Conservation (phyloP, 2,113 vertebrate genomes). For the Rhabdornis inornatus region DNA sequence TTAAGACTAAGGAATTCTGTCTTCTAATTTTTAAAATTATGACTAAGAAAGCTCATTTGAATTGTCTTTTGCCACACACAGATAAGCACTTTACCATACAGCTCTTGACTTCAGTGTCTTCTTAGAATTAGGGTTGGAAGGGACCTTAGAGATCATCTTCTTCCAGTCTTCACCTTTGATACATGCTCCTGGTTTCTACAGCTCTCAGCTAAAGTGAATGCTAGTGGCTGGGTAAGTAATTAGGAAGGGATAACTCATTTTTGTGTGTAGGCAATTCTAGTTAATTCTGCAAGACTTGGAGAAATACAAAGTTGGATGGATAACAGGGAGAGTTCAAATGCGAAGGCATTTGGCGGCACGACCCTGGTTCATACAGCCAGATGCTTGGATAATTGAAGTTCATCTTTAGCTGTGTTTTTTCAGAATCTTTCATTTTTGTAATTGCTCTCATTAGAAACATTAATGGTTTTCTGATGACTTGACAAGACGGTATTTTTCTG, state of each 20-base stretch:
- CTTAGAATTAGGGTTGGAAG: background rate
- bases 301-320: background rate
- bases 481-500: background rate
- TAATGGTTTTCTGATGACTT: constrained; percentile 4
- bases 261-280: background rate
- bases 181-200: background rate
- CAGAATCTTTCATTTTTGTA: background rate
- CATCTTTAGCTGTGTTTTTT: background rate
- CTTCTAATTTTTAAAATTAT: constrained; percentile 23
- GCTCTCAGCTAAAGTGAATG: background rate
- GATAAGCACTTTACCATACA: background rate
- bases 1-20: background rate
- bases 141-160: background rate
- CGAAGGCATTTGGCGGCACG: background rate
- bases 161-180: background rate
- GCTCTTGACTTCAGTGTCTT: background rate
- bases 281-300: background rate
- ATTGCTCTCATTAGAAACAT: background rate
- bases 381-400: background rate
- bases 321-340: background rate
- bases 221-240: constrained; percentile 38
- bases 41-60: constrained; percentile 46
- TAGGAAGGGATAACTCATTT: background rate
- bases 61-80: constrained; percentile 29
- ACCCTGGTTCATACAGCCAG: background rate